phyloP scores from a whole-genome alignment of 2,888 invertebrate genomes.

The Hylaea fasciaria region DNA sequence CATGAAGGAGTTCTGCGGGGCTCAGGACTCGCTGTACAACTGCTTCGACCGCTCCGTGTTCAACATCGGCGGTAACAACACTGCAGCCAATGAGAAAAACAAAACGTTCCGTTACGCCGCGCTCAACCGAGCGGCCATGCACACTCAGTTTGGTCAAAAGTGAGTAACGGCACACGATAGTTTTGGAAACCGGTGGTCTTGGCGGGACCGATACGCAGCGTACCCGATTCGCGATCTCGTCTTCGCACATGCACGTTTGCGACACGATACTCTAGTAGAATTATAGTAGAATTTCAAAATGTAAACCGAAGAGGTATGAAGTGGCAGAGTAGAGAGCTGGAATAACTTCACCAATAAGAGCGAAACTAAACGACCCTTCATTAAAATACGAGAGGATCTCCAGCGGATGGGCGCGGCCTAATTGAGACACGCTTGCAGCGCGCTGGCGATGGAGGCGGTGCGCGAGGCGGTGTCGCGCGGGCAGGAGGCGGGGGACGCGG shows the following conservation, averaged over 20 bases:
- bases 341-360: too few species aligned
- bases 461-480: constrained; percentile 94
- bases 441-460: constrained; percentile 91
- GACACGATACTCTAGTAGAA: too few species aligned
- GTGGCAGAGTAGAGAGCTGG: too few species aligned
- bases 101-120: constrained; percentile 94
- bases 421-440: constrained; percentile 81
- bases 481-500: constrained; percentile 94
- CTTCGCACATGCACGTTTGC: too few species aligned
- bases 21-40: constrained; percentile 91
- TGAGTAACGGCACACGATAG: constrained; percentile 60
- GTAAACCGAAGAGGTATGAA: too few species aligned
- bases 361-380: too few species aligned
- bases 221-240: too few species aligned
- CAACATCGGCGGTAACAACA: constrained; percentile 57
- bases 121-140: constrained; percentile 94
- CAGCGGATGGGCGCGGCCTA: too few species aligned
- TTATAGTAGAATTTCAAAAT: too few species aligned
- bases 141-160: constrained; percentile 94
- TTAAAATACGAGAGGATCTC: too few species aligned
- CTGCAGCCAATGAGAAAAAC: constrained; percentile 77
- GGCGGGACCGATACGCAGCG: too few species aligned
- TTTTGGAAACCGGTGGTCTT: background rate
- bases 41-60: constrained; percentile 90
- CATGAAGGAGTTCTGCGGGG: constrained; percentile 94